phyloP scores from a whole-genome alignment of 2,888 invertebrate species.

The Thecophora atra region DNA sequence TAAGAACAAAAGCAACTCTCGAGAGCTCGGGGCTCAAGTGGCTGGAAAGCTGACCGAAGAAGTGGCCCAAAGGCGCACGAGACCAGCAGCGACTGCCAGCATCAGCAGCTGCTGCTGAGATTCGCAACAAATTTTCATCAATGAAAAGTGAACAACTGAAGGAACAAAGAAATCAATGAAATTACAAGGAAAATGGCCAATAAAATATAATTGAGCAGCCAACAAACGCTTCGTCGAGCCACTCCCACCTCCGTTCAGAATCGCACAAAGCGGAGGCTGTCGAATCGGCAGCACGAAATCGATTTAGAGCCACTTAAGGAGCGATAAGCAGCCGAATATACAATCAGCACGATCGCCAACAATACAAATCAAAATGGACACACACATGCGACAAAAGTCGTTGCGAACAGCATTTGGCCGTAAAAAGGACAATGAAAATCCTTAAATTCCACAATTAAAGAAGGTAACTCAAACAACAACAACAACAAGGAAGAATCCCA shows the following conservation, averaged over 20 bases:
- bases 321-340: conserved; percentile 6
- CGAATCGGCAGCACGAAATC: conserved; percentile 36
- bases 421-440: conserved; percentile 31
- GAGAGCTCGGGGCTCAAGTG: too few species aligned
- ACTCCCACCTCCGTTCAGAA: conserved; percentile 33
- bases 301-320: conserved; percentile 62
- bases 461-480: background rate
- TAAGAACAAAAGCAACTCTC: background rate
- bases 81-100: conserved; percentile 12
- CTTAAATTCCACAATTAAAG: conserved; percentile 29
- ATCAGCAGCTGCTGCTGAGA: conserved; percentile 40
- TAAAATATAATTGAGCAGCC: background rate
- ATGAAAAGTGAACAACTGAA: background rate
- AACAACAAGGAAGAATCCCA: background rate
- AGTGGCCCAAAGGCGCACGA: conserved; percentile 35
- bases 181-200: conserved; percentile 6
- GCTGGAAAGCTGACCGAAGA: too few species aligned
- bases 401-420: background rate
- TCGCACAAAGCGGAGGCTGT: conserved; percentile 53
- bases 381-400: background rate
- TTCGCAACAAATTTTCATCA: conserved; percentile 21
- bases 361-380: background rate
- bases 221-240: conserved; percentile 6
- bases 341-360: background rate
- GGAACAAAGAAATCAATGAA: background rate